Conservation (phyloP, 2,113 vertebrate genomes). For the Tragelaphus imberbis region DNA sequence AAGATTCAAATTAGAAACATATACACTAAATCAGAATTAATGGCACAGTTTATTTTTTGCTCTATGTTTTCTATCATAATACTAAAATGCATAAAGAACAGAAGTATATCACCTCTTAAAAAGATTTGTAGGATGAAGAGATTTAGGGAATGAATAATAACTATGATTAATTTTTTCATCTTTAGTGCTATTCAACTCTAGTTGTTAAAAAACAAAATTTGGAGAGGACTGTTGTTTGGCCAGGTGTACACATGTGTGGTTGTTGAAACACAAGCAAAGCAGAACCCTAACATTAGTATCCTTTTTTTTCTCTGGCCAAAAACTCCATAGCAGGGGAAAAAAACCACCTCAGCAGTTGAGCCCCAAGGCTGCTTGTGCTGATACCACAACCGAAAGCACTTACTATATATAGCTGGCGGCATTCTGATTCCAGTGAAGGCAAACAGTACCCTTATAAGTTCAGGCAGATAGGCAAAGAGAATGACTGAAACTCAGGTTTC, state of each 20-base stretch:
- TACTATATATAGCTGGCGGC: not conserved
- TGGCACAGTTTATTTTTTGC: not conserved
- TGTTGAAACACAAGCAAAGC: slow-evolving; percentile 13
- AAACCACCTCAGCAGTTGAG: not conserved
- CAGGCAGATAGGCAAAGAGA: slow-evolving; percentile 23
- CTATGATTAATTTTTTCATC: not conserved
- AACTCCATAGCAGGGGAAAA: not conserved
- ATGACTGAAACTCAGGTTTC: not conserved
- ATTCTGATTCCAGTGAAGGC: slow-evolving; percentile 17
- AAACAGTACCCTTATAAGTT: slow-evolving; percentile 11
- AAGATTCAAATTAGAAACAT: not conserved
- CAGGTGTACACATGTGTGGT: not conserved
- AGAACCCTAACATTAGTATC: slow-evolving; percentile 13
- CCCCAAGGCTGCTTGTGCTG: not conserved
- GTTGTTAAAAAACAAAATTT: slow-evolving; percentile 44
- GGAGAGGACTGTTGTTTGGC: not conserved
- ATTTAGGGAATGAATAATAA: not conserved
- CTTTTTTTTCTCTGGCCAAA: slow-evolving; percentile 25
- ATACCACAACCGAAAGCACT: not conserved
- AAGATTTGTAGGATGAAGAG: not conserved
- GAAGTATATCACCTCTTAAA: not conserved
- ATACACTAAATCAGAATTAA: not conserved
- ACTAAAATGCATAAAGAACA: not conserved
- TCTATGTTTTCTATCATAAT: not conserved
- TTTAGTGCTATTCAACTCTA: not conserved